Conservation (phyloP, 2,113 vertebrate species). For the Neotragus pygmaeus region DNA sequence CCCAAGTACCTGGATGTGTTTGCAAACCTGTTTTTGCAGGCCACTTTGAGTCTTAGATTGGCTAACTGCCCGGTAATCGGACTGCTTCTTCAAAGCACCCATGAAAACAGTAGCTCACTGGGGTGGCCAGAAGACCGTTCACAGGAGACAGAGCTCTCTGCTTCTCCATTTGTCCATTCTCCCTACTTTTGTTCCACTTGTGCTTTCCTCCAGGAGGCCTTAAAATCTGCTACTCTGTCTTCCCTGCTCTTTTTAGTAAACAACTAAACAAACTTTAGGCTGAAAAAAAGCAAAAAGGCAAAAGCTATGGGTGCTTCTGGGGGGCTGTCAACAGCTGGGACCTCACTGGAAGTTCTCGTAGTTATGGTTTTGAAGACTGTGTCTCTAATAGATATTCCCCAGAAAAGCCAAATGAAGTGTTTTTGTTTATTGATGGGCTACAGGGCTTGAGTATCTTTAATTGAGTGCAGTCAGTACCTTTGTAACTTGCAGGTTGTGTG, state of each 20-base stretch:
- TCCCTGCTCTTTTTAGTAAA: neutral
- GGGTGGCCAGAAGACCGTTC: constrained; percentile 52
- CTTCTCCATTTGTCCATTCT: neutral
- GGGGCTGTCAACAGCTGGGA: neutral
- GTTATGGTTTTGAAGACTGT: neutral
- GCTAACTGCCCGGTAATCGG: constrained; percentile 83
- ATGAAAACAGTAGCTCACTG: constrained; percentile 66
- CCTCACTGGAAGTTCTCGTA: neutral
- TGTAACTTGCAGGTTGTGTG: neutral
- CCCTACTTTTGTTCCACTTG: neutral
- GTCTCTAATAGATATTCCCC: neutral
- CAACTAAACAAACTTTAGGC: neutral
- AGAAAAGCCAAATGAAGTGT: neutral
- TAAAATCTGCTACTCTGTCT: neutral
- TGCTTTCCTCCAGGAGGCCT: neutral
- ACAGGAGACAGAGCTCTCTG: neutral
- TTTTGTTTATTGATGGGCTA: neutral
- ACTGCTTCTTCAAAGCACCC: constrained; percentile 67
- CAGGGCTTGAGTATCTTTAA: neutral
- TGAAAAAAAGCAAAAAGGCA: neutral
- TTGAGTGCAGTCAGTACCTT: neutral
- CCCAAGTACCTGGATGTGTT: constrained; percentile 81
- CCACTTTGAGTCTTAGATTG: constrained; percentile 85
- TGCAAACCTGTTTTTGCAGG: constrained; percentile 83
- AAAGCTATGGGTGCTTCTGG: neutral